phyloP scores from a whole-genome alignment of 2,888 invertebrate species.

The Stenodema calcarata region DNA sequence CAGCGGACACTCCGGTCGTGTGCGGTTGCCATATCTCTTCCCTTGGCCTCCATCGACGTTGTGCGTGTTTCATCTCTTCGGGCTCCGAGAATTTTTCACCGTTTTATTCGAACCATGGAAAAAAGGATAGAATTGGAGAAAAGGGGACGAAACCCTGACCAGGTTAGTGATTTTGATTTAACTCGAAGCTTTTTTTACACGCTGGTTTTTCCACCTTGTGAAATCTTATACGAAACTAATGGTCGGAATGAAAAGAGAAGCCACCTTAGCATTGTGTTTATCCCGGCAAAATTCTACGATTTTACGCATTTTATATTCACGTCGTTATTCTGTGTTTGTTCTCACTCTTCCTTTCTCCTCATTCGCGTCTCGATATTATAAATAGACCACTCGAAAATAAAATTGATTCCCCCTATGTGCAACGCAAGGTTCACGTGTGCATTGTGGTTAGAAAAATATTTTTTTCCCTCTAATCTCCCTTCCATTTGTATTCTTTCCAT shows the following conservation, averaged over 20 bases:
- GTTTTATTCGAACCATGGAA: constrained; percentile 71
- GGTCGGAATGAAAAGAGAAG: constrained; percentile 1
- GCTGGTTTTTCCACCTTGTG: constrained; percentile 3
- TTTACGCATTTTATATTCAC: background rate
- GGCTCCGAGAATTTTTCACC: background rate
- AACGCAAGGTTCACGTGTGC: constrained; percentile 21
- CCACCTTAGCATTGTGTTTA: constrained; percentile 19
- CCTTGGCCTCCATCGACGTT: constrained; percentile 4
- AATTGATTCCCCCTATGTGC: constrained; percentile 10
- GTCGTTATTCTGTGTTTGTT: background rate
- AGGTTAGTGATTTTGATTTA: constrained; percentile 71
- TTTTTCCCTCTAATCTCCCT: background rate
- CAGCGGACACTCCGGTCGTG: constrained; percentile 10
- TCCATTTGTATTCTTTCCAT: background rate
- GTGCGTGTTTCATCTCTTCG: constrained; percentile 9
- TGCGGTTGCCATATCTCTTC: constrained; percentile 23
- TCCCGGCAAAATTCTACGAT: background rate
- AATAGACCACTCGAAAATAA: constrained; percentile 11
- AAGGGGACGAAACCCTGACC: constrained; percentile 86
- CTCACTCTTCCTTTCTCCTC: background rate
- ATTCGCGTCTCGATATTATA: background rate
- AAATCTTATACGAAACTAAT: background rate
- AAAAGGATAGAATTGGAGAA: constrained; percentile 94
- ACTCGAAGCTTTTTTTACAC: constrained; percentile 35
- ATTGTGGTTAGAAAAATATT: background rate